phyloP scores from a whole-genome alignment of 1,140 invertebrate species.

The Diabrotica virgifera region DNA sequence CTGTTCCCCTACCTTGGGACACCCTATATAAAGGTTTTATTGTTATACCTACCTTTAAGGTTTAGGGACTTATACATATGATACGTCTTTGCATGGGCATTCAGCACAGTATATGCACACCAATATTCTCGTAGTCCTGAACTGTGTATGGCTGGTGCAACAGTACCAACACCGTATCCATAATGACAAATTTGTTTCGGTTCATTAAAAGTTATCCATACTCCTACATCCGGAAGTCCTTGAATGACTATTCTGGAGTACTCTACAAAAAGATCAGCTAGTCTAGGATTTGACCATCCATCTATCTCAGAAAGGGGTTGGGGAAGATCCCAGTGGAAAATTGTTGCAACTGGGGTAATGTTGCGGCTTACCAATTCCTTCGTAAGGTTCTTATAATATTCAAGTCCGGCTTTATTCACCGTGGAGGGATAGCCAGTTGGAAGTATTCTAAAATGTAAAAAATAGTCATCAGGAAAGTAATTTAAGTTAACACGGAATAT shows the following conservation, averaged over 20 bases:
- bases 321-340: conserved; percentile 45
- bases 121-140: conserved; percentile 53
- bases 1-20: too few relatives aligned
- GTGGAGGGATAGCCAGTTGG: conserved; percentile 4
- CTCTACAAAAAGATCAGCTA: conserved; percentile 42
- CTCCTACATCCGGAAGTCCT: conserved; percentile 18
- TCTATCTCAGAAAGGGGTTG: conserved; percentile 39
- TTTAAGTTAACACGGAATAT: too few relatives aligned
- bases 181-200: conserved; percentile 18
- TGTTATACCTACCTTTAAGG: background rate
- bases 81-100: conserved; percentile 48
- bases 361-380: conserved; percentile 1
- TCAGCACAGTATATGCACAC: conserved; percentile 23
- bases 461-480: too few relatives aligned
- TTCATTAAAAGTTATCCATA: conserved; percentile 46
- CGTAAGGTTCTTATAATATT: conserved; percentile 12
- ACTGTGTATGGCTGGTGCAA: conserved; percentile 51
- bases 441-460: background rate
- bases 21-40: too few relatives aligned
- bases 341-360: conserved; percentile 49
- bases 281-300: conserved; percentile 38
- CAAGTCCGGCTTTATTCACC: background rate
- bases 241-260: conserved; percentile 39
- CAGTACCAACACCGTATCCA: conserved; percentile 6
- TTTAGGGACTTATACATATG: conserved; percentile 53